phyloP scores from a whole-genome alignment of 2,888 invertebrate genomes.

The Drosophila picticornis region DNA sequence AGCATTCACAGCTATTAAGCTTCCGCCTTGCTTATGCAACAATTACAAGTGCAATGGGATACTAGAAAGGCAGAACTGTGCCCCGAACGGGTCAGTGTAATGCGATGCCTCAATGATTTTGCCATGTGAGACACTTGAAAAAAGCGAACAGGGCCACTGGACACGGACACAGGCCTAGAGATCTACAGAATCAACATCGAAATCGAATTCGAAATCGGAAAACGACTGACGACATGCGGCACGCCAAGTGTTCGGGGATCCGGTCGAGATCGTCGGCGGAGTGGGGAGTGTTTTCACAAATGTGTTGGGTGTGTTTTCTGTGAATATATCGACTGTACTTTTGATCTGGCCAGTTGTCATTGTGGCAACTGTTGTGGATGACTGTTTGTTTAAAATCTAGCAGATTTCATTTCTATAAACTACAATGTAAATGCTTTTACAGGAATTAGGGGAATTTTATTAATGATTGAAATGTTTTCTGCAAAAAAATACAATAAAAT shows the following conservation, averaged over 20 bases:
- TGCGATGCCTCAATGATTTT: slow-evolving; percentile 72
- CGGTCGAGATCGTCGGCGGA: slow-evolving; percentile 40
- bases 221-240: slow-evolving; percentile 17
- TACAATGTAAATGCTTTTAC: not conserved
- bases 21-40: slow-evolving; percentile 57
- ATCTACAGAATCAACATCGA: slow-evolving; percentile 41
- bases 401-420: rapidly evolving
- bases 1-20: slow-evolving; percentile 40
- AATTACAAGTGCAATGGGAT: slow-evolving; percentile 28
- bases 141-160: slow-evolving; percentile 18
- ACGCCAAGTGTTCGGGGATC: slow-evolving; percentile 62
- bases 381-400: not conserved
- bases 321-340: not conserved
- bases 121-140: slow-evolving; percentile 46
- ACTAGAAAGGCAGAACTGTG: slow-evolving; percentile 55
- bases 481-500: not conserved
- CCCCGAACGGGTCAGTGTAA: slow-evolving; percentile 51
- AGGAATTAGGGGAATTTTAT: not conserved
- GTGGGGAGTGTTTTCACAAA: slow-evolving; percentile 18
- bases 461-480: not conserved
- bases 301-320: not conserved
- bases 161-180: slow-evolving; percentile 22
- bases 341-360: not conserved
- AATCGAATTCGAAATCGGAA: slow-evolving; percentile 24
- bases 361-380: not conserved